Percentiles rank a stretch among this genome's conserved stretches.
phyloP scores from a whole-genome alignment of 2,113 vertebrate genomes.

The Eurypyga helias region DNA sequence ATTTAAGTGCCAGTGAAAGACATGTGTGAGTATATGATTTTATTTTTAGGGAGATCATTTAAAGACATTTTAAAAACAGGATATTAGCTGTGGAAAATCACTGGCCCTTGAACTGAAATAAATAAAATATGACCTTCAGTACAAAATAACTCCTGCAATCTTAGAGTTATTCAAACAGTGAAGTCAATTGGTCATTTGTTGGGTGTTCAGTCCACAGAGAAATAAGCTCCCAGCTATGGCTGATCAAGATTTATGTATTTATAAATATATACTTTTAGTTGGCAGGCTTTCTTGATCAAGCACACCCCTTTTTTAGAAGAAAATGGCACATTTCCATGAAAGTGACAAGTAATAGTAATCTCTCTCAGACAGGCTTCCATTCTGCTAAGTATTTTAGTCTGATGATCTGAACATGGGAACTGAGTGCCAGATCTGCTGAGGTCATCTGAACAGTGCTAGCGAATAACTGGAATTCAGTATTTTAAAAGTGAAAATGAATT shows the following conservation, averaged over 20 bases:
- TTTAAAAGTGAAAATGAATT: not conserved
- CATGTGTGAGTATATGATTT: not conserved
- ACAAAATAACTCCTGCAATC: slow-evolving; percentile 39
- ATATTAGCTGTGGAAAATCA: slow-evolving; percentile 61
- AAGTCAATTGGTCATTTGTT: slow-evolving; percentile 45
- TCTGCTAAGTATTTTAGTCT: slow-evolving; percentile 23
- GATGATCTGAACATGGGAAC: slow-evolving; percentile 17
- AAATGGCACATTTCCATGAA: slow-evolving; percentile 58
- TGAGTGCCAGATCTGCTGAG: not conserved
- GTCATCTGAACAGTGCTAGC: not conserved
- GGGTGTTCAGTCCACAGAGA: not conserved
- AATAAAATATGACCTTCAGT: slow-evolving; percentile 47
- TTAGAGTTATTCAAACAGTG: slow-evolving; percentile 31
- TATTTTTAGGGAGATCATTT: slow-evolving; percentile 59
- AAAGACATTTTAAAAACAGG: slow-evolving; percentile 40
- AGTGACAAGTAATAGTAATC: slow-evolving; percentile 40
- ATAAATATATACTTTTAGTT: slow-evolving; percentile 50
- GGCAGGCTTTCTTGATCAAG: slow-evolving; percentile 41
- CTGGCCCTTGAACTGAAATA: slow-evolving; percentile 44
- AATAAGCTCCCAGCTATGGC: not conserved
- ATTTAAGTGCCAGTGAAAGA: slow-evolving; percentile 7
- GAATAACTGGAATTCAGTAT: not conserved
- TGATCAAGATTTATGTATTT: slow-evolving; percentile 59
- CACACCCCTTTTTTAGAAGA: slow-evolving; percentile 6
- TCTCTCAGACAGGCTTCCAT: slow-evolving; percentile 43